Conservation (phyloP, 1,140 invertebrate species). For the Drosophila navojoa region DNA sequence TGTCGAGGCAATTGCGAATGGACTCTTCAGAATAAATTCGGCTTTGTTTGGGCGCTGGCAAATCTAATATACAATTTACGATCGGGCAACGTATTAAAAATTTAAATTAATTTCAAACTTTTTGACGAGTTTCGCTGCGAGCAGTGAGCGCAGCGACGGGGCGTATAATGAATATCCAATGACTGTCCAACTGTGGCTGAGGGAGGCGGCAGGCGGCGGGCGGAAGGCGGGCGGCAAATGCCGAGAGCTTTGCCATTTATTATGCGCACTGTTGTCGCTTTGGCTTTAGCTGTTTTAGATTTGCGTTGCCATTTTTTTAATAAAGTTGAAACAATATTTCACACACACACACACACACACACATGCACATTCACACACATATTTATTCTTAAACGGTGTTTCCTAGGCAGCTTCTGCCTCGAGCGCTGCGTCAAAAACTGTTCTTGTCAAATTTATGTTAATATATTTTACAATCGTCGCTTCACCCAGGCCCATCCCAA, state of each 20-base stretch:
- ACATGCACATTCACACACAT: neutral
- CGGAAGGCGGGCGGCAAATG: neutral
- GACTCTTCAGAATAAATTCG: conserved; percentile 10
- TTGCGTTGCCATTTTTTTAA: conserved; percentile 65
- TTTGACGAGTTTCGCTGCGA: conserved; percentile 23
- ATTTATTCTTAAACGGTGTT: neutral
- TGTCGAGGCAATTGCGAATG: neutral
- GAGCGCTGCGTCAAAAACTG: conserved; percentile 49
- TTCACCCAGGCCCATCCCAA: conserved; percentile 12
- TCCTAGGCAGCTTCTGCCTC: conserved; percentile 48
- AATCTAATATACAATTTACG: conserved; percentile 60
- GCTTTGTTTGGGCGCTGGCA: neutral
- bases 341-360: conserved; percentile 26
- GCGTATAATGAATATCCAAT: conserved; percentile 50
- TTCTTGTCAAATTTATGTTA: conserved; percentile 83
- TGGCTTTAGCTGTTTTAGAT: conserved; percentile 51
- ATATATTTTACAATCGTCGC: conserved; percentile 78
- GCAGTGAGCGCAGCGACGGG: conserved; percentile 8
- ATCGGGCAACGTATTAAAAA: conserved; percentile 67
- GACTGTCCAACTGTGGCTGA: conserved; percentile 17
- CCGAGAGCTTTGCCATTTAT: conserved; percentile 56
- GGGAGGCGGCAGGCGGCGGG: conserved; percentile 1
- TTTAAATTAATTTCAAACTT: conserved; percentile 76
- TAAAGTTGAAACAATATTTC: conserved; percentile 77
- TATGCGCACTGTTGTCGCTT: conserved; percentile 40